Conservation (phyloP, 2,797 vertebrate species). For the Notamacropus eugenii region DNA sequence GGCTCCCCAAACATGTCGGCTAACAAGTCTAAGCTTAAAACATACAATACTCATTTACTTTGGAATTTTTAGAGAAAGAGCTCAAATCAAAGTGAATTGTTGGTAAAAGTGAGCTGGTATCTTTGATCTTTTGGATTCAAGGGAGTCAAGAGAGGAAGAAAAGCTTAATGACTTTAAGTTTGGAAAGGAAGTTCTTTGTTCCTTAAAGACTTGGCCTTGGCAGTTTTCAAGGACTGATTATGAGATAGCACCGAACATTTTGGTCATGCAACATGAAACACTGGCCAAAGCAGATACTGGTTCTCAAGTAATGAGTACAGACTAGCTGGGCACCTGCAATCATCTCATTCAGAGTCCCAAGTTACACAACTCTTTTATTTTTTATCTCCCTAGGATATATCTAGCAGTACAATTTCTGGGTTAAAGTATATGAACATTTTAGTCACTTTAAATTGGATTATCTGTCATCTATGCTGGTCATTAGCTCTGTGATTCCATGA, state of each 20-base stretch:
- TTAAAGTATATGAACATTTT: neutral
- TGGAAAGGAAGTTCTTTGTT: slow-evolving; percentile 11
- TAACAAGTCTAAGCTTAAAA: slow-evolving; percentile 86
- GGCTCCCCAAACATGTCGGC: slow-evolving; percentile 83
- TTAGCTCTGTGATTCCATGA: neutral
- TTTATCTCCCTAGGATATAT: neutral
- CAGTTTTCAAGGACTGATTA: neutral
- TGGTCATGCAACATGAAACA: neutral
- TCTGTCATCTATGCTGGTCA: neutral
- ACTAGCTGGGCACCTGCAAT: neutral
- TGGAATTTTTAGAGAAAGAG: slow-evolving; percentile 86
- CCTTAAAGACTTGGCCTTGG: neutral
- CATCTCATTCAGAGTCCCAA: neutral
- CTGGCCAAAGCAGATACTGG: neutral
- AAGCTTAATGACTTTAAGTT: neutral
- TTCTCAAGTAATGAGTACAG: neutral
- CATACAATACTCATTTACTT: slow-evolving; percentile 80
- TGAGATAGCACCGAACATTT: neutral
- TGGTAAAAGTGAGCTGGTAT: slow-evolving; percentile 81
- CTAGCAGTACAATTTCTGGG: neutral
- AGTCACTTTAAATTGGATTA: neutral
- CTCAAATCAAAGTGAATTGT: slow-evolving; percentile 82
- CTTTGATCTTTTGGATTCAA: slow-evolving; percentile 65
- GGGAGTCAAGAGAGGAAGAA: neutral
- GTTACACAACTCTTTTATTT: neutral